Conservation (phyloP, 1,140 invertebrate species). For the Pinna nobilis region DNA sequence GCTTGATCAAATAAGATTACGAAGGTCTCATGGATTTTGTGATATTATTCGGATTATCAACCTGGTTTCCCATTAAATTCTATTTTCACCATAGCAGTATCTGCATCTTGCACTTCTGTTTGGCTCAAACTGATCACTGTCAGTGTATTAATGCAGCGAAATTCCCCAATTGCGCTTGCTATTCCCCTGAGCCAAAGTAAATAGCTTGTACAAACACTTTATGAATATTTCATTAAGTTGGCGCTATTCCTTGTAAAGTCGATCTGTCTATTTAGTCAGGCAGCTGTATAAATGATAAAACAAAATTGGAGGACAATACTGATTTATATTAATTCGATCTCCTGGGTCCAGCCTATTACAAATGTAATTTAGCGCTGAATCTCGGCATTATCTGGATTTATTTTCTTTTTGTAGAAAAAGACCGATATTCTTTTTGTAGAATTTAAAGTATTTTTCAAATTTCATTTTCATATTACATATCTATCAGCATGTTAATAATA, state of each 20-base stretch:
- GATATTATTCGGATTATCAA: too few species aligned
- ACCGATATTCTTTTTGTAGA: background rate
- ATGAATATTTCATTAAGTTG: conserved; percentile 24
- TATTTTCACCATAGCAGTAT: too few species aligned
- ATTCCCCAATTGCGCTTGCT: too few species aligned
- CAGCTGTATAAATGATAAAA: conserved; percentile 16
- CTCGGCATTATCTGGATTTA: conserved; percentile 3
- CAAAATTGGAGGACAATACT: conserved; percentile 20
- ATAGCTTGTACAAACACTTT: conserved; percentile 18
- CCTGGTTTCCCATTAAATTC: too few species aligned
- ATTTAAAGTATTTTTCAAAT: background rate
- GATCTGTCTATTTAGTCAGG: conserved; percentile 11
- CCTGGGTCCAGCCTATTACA: conserved; percentile 7
- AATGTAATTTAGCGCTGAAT: conserved; percentile 18
- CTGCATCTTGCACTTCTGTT: too few species aligned
- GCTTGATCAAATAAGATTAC: background rate
- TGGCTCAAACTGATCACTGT: too few species aligned
- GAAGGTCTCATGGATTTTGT: too few species aligned
- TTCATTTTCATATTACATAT: background rate
- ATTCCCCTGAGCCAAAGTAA: conserved; percentile 2
- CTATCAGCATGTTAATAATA: background rate
- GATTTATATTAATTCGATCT: conserved; percentile 20
- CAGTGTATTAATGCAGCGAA: too few species aligned
- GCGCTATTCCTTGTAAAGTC: background rate
- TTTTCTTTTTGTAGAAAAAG: background rate